phyloP scores from a whole-genome alignment of 1,140 invertebrate genomes.

The Dermatophagoides farinae region DNA sequence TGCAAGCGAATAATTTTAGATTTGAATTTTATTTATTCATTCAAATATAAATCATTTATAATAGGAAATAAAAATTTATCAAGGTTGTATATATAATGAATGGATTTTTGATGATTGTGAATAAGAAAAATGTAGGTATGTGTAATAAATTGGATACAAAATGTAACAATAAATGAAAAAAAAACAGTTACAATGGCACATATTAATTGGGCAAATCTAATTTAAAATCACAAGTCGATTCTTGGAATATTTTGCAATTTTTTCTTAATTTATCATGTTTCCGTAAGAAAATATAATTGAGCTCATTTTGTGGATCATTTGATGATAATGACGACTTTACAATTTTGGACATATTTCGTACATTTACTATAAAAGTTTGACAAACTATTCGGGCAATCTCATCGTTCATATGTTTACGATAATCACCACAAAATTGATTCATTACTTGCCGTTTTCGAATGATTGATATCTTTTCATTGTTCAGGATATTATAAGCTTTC shows the following conservation, averaged over 20 bases:
- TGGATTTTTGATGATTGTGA: no score
- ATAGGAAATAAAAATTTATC: no score
- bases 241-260: neutral
- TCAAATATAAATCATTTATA: no score
- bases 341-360: neutral
- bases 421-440: conserved; percentile 1
- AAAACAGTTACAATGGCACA: neutral
- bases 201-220: neutral
- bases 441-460: conserved; percentile 1
- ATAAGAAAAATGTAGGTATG: no score
- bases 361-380: neutral
- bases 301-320: neutral
- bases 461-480: neutral
- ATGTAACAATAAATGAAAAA: no score
- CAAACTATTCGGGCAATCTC: neutral
- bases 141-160: no score
- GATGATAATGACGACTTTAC: neutral
- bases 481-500: neutral
- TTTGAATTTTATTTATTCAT: no score
- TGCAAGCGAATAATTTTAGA: no score
- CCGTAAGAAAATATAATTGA: neutral
- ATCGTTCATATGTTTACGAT: neutral
- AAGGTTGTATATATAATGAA: no score
- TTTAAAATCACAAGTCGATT: neutral
- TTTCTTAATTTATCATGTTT: neutral